phyloP scores from a whole-genome alignment of 2,797 vertebrate species.

The Champsocephalus esox region DNA sequence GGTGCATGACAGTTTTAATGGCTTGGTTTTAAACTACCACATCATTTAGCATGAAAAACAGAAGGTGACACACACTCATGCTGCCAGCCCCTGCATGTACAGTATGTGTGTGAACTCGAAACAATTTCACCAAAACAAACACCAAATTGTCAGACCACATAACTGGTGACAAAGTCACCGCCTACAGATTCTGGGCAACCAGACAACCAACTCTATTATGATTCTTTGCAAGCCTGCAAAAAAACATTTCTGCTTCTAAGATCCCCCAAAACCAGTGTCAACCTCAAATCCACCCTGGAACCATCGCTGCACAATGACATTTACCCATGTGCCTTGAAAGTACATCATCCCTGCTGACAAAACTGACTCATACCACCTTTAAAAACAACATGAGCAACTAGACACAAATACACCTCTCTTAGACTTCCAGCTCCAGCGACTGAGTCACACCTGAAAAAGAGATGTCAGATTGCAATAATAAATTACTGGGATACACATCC shows the following conservation, averaged over 20 bases:
- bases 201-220: conserved; percentile 33
- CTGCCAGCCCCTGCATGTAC: neutral
- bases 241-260: too few species aligned
- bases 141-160: conserved; percentile 27
- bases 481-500: conserved; percentile 17
- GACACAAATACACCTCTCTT: conserved; percentile 43
- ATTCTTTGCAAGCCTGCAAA: conserved; percentile 15
- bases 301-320: conserved; percentile 32
- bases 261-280: neutral
- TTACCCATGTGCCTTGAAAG: neutral
- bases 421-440: conserved; percentile 40
- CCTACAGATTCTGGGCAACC: conserved; percentile 43
- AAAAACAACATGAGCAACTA: conserved; percentile 48
- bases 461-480: conserved; percentile 30
- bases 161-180: conserved; percentile 47
- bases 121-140: conserved; percentile 41
- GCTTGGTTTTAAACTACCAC: conserved; percentile 51
- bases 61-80: conserved; percentile 51
- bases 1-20: conserved; percentile 53
- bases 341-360: conserved; percentile 17
- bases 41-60: conserved; percentile 55
- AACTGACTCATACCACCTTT: conserved; percentile 49
- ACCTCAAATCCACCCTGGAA: conserved; percentile 34
- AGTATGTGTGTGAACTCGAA: conserved; percentile 11
- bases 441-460: conserved; percentile 69